Evolutionary conservation across 1,140 invertebrate genomes (phyloP), one percentile per base, ranked within the genome.

Genomic region (Gyrodactylus bullatarudis): DNA sequence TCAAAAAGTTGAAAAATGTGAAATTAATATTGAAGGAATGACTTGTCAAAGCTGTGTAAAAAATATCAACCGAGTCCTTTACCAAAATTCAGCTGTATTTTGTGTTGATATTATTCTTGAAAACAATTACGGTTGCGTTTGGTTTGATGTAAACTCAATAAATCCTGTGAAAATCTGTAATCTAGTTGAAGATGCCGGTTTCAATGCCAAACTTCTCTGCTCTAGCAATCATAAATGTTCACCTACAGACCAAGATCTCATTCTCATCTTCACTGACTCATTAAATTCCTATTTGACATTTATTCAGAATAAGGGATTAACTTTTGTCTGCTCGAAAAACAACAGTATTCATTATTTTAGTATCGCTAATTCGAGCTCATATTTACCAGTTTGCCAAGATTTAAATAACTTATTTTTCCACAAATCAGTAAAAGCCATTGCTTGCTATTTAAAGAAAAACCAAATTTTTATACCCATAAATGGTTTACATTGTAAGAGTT

Each of bases 21-120:
- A 54, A n/a, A 16, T 54, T n/a, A 16, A 8, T n/a, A 54, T 73
- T 54, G 26, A 23, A n/a, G 72, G 72, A 1, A 73, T 73, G 72
- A 73, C 72, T n/a, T 73, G 72, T 26, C n/a, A 21, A 16, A 25
- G 22, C 1, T 73, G 72, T 73, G 72, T 73, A 26, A 54, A 21
- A 54, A 68, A 68, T 22, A 68, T 73, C 1, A 26, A 73, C 20
- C 20, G 26, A 73, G 27, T n/a, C 27, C 26, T 73, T 8, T 25
- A 21, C 20, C 26, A 73, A 54, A 21, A 25, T 23, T 20, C 23
- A 20, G 72, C n/a, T 73, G 26, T 71, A 8, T n/a, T 1, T 71
- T 21, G 70, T n/a, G 8, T 16, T 8, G 34, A 54, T 8, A n/a
- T 54, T 16, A 54, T 54, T n/a, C 34, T 54, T 54, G 34, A 54